phyloP scores from a whole-genome alignment of 2,797 vertebrate species.

The Schizopygopsis pylzovi region DNA sequence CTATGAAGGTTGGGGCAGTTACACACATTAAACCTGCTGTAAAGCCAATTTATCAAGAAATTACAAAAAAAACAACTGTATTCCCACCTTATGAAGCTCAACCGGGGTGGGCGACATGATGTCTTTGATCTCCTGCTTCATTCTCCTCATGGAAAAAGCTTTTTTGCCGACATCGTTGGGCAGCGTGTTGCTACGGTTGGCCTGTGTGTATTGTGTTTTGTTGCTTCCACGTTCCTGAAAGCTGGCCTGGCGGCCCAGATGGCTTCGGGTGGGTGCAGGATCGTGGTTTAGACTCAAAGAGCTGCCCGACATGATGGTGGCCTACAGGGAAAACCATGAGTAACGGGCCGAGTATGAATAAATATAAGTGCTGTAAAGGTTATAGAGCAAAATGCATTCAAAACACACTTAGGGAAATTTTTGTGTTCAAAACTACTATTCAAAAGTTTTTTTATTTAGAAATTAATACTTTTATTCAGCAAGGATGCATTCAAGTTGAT shows the following conservation, averaged over 20 bases:
- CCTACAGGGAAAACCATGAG: slow-evolving; percentile 75
- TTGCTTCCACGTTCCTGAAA: slow-evolving; percentile 93
- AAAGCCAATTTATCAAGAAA: neutral
- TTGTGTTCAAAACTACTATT: neutral
- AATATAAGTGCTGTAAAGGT: neutral
- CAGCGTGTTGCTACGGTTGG: slow-evolving; percentile 92
- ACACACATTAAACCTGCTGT: neutral
- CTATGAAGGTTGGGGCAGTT: slow-evolving; percentile 64
- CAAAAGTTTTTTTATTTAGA: neutral
- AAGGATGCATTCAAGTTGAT: neutral
- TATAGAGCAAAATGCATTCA: slow-evolving; percentile 22
- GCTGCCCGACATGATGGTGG: slow-evolving; percentile 99
- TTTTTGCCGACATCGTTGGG: slow-evolving; percentile 91
- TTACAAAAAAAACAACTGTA: neutral
- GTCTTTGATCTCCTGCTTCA: slow-evolving; percentile 96
- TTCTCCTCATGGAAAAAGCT: slow-evolving; percentile 92
- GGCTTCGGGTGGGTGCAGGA: slow-evolving; percentile 82
- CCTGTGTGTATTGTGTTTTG: slow-evolving; percentile 87
- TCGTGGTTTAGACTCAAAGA: slow-evolving; percentile 95
- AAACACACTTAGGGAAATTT: neutral
- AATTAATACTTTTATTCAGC: neutral
- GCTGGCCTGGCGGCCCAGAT: slow-evolving; percentile 94
- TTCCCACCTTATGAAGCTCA: slow-evolving; percentile 94
- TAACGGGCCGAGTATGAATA: slow-evolving; percentile 4
- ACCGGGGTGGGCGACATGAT: slow-evolving; percentile 95